These are phyloP conservation scores for Trachemys scripta DNA, from an alignment of 2,113 vertebrate species.

Conservation along the genomic window DNA sequence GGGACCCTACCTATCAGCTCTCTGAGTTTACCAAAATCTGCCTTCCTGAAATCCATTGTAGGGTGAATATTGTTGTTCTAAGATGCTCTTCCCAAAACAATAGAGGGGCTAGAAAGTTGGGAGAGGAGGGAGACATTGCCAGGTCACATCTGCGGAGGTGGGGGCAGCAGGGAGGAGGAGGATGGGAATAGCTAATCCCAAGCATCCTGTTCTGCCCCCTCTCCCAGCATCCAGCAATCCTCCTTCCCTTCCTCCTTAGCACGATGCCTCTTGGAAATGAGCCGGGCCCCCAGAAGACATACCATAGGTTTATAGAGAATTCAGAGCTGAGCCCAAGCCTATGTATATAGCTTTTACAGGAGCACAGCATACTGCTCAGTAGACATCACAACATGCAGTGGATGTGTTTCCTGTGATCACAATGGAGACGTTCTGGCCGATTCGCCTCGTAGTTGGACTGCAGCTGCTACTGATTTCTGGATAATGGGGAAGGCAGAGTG, in stretches of 20 bases:
- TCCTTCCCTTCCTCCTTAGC: background rate
- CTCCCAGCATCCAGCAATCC: background rate
- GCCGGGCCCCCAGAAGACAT: background rate
- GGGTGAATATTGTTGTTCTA: background rate
- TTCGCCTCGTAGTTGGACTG: accelerated
- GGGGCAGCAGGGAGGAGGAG: background rate
- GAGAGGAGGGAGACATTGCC: background rate
- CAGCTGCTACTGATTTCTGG: accelerated
- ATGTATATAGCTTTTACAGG: background rate
- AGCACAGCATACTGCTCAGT: background rate
- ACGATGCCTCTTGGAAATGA: background rate
- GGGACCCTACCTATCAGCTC: no score
- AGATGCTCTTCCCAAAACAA: background rate
- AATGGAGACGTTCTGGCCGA: accelerated
- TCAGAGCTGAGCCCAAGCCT: background rate
- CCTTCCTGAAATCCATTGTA: background rate
- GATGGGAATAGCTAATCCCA: background rate
- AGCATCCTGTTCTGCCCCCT: background rate
- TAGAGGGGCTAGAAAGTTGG: background rate
- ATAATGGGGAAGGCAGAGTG: background rate
- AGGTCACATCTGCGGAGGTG: background rate
- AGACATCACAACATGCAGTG: accelerated
- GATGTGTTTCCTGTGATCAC: background rate
- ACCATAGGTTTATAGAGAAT: background rate
- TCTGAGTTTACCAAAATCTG: no score